Conservation (phyloP, 1,140 invertebrate genomes). For the Drosophila takahashii region DNA sequence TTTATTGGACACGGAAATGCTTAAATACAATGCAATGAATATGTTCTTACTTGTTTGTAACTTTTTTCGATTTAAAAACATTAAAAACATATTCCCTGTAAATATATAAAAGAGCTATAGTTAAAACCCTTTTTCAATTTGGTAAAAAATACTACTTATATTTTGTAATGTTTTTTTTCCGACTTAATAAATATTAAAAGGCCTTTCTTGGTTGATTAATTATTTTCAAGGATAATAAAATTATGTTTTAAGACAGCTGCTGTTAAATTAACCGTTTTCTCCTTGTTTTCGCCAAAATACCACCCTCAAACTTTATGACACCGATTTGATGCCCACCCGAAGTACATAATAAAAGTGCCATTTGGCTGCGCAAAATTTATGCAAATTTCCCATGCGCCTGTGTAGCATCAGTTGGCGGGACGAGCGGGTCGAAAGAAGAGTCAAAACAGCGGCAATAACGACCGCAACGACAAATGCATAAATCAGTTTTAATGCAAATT, state of each 20-base stretch:
- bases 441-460: constrained; percentile 32
- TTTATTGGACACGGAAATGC: not conserved
- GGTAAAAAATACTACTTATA: too few relatives aligned
- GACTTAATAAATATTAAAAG: constrained; percentile 14
- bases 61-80: not conserved
- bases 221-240: constrained; percentile 8
- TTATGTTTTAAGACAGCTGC: constrained; percentile 17
- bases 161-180: not conserved
- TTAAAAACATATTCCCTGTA: not conserved
- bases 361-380: constrained; percentile 60
- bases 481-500: constrained; percentile 70
- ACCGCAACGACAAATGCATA: constrained; percentile 55
- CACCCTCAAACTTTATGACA: constrained; percentile 36
- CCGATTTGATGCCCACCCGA: constrained; percentile 28
- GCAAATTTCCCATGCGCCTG: constrained; percentile 45
- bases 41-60: too few relatives aligned
- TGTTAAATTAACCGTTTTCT: constrained; percentile 13
- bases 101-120: not conserved
- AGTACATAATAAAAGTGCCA: constrained; percentile 52
- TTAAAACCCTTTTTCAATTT: not conserved
- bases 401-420: constrained; percentile 31
- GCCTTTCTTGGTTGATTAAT: not conserved
- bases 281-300: not conserved
- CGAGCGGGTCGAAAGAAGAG: constrained; percentile 7
- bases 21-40: not conserved